Conservation (phyloP, 2,888 invertebrate species). For the Thymelicus sylvestris region DNA sequence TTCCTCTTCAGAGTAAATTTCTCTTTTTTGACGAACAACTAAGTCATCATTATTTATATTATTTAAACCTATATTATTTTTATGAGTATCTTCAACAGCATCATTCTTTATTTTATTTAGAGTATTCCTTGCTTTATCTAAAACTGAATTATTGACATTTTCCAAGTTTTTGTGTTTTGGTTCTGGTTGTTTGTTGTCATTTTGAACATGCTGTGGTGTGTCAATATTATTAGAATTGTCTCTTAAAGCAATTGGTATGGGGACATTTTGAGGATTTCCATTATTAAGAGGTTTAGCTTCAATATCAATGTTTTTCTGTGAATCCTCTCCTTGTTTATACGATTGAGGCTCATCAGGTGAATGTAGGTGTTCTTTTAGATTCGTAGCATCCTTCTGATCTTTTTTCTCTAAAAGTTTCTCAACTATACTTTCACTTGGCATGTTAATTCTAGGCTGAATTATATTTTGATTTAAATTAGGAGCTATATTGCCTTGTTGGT, state of each 20-base stretch:
- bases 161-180: constrained; percentile 17
- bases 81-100: constrained; percentile 38
- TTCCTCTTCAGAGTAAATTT: constrained; percentile 67
- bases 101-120: constrained; percentile 41
- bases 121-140: constrained; percentile 35
- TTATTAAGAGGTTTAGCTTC: constrained; percentile 41
- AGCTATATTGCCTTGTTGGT: constrained; percentile 15
- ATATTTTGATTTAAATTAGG: constrained; percentile 28
- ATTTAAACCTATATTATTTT: constrained; percentile 35
- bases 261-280: constrained; percentile 55
- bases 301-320: constrained; percentile 46
- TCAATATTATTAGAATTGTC: constrained; percentile 43
- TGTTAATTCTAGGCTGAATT: constrained; percentile 27
- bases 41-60: constrained; percentile 41
- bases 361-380: constrained; percentile 57
- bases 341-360: constrained; percentile 72
- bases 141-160: constrained; percentile 31
- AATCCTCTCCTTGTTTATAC: constrained; percentile 69
- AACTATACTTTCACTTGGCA: constrained; percentile 25
- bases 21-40: constrained; percentile 61
- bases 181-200: not conserved
- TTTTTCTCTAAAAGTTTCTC: constrained; percentile 15
- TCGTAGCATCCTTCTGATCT: constrained; percentile 21
- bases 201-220: constrained; percentile 13
- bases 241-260: constrained; percentile 60